Percentiles rank a stretch among this genome's conserved stretches.
phyloP scores from a whole-genome alignment of 2,113 vertebrate genomes.

The Eretmochelys imbricata region DNA sequence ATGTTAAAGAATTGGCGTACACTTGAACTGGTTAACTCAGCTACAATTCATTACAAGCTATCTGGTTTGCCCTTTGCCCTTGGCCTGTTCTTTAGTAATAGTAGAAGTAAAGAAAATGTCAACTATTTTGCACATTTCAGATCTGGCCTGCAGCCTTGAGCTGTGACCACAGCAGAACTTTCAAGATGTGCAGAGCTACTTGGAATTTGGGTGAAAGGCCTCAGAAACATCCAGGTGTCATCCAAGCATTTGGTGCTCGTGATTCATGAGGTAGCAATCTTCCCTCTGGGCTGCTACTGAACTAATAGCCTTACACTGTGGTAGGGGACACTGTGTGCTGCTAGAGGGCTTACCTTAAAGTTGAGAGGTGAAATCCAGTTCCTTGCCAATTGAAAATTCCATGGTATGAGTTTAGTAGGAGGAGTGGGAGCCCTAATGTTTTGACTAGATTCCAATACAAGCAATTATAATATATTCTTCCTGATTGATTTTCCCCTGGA shows the following conservation, averaged over 20 bases:
- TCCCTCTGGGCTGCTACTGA: conserved; percentile 27
- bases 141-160: conserved; percentile 65
- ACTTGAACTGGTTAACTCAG: not conserved
- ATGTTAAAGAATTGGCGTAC: not conserved
- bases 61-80: not conserved
- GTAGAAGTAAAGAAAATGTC: conserved; percentile 57
- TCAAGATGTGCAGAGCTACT: conserved; percentile 57
- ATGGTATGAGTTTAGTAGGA: not conserved
- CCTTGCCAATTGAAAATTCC: conserved; percentile 17
- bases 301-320: not conserved
- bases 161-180: conserved; percentile 56
- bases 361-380: conserved; percentile 1
- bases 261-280: conserved; percentile 23
- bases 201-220: conserved; percentile 49
- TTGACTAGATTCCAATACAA: not conserved
- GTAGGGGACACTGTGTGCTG: not conserved
- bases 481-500: not conserved
- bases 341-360: conserved; percentile 36
- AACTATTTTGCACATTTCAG: conserved; percentile 52
- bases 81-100: not conserved
- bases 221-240: conserved; percentile 48
- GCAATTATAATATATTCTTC: not conserved
- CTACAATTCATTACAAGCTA: not conserved
- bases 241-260: not conserved
- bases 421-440: not conserved